phyloP scores from a whole-genome alignment of 1,140 invertebrate species.

The Drosophila serrata region DNA sequence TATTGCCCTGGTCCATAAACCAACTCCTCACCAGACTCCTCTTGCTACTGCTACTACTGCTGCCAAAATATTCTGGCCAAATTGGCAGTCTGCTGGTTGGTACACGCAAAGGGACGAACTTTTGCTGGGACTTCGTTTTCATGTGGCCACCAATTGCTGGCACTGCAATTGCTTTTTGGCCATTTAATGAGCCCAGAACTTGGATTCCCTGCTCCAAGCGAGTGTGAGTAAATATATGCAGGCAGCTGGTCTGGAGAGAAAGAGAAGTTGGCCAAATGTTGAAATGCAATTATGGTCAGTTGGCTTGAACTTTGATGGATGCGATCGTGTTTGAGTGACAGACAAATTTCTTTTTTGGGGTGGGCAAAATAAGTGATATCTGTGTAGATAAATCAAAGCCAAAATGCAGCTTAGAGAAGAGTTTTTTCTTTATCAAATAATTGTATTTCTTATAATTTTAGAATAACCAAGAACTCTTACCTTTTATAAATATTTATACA shows the following conservation, averaged over 20 bases:
- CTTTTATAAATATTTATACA: background rate
- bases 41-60: background rate
- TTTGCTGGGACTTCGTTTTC: slow-evolving; percentile 22
- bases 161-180: slow-evolving; percentile 57
- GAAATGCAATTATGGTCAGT: slow-evolving; percentile 35
- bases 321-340: slow-evolving; percentile 16
- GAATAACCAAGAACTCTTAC: background rate
- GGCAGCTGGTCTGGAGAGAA: slow-evolving; percentile 10
- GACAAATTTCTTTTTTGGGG: background rate
- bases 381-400: background rate
- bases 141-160: slow-evolving; percentile 60
- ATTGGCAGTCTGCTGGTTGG: slow-evolving; percentile 55
- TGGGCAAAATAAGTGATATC: background rate
- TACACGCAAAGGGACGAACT: slow-evolving; percentile 64
- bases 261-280: slow-evolving; percentile 11
- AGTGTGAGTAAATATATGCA: slow-evolving; percentile 68
- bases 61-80: slow-evolving; percentile 50
- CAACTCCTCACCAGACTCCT: background rate
- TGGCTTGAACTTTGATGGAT: slow-evolving; percentile 21
- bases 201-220: slow-evolving; percentile 43
- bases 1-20: slow-evolving; percentile 52
- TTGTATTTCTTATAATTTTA: background rate
- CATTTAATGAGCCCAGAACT: slow-evolving; percentile 71
- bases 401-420: background rate
- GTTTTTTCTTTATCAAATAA: no score